phyloP scores from a whole-genome alignment of 2,888 invertebrate genomes.

The Ochlodes sylvanus region DNA sequence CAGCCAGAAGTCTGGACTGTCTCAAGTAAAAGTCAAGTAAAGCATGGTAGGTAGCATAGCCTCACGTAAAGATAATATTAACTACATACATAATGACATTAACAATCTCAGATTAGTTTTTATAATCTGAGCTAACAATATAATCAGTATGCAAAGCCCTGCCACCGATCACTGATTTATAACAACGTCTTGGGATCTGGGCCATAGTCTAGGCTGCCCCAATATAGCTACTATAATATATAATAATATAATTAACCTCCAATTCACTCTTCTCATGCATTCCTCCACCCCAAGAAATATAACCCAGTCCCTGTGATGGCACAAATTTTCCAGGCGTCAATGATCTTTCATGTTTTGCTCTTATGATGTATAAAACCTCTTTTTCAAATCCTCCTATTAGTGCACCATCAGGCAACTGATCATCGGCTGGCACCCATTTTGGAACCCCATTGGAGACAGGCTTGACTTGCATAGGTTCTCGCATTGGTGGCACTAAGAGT shows the following conservation, averaged over 20 bases:
- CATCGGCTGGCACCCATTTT: conserved; percentile 86
- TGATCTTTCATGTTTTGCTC: conserved; percentile 89
- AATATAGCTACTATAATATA: no score
- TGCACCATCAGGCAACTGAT: conserved; percentile 89
- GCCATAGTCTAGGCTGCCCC: no score
- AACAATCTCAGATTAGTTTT: no score
- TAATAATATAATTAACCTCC: conserved; percentile 79
- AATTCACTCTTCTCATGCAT: conserved; percentile 88
- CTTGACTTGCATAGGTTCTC: conserved; percentile 48
- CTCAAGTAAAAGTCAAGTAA: no score
- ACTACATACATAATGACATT: no score
- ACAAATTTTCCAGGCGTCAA: conserved; percentile 92
- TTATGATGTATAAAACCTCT: conserved; percentile 87
- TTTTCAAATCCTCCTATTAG: conserved; percentile 88
- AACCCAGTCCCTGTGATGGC: conserved; percentile 88
- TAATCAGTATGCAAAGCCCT: no score
- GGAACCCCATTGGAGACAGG: conserved; percentile 70
- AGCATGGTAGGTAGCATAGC: no score
- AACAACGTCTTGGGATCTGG: no score
- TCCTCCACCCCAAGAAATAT: conserved; percentile 90
- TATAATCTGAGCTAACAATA: no score
- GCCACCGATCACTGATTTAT: no score
- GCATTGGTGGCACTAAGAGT: conserved; percentile 47
- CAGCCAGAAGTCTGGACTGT: no score
- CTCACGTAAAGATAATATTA: no score